Conservation (phyloP, 2,888 invertebrate genomes). For the Chrysopilus asiliformis region DNA sequence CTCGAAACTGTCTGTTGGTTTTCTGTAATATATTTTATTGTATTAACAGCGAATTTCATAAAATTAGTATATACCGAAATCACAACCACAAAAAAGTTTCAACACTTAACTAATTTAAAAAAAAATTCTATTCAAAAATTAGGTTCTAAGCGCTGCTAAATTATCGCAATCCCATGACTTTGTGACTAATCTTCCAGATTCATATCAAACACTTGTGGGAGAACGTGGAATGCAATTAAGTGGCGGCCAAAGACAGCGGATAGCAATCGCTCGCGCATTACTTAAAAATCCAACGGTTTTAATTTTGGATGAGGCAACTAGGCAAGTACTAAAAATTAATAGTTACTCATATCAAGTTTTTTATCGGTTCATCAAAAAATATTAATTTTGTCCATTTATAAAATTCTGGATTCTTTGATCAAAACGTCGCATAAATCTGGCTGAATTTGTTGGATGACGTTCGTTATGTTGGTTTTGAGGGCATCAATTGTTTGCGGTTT, state of each 20-base stretch:
- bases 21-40: conserved; percentile 3
- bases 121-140: conserved; percentile 2
- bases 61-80: no score
- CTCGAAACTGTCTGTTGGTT: no score
- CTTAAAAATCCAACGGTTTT: conserved; percentile 80
- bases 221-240: conserved; percentile 86
- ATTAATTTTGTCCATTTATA: no score
- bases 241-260: conserved; percentile 89
- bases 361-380: conserved; percentile 18
- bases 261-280: conserved; percentile 88
- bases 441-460: no score
- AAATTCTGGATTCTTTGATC: no score
- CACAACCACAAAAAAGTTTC: no score
- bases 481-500: no score
- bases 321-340: no score
- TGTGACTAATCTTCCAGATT: conserved; percentile 63
- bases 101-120: no score
- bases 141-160: conserved; percentile 52
- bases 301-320: conserved; percentile 88
- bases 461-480: no score
- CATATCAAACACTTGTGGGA: conserved; percentile 76
- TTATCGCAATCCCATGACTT: conserved; percentile 90
- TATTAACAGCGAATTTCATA: no score
- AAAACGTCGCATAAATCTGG: no score
- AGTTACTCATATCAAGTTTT: background rate